Percentiles rank a stretch among this genome's conserved stretches.
Conservation (phyloP, 2,797 vertebrate species). For the Amniataba percoides region DNA sequence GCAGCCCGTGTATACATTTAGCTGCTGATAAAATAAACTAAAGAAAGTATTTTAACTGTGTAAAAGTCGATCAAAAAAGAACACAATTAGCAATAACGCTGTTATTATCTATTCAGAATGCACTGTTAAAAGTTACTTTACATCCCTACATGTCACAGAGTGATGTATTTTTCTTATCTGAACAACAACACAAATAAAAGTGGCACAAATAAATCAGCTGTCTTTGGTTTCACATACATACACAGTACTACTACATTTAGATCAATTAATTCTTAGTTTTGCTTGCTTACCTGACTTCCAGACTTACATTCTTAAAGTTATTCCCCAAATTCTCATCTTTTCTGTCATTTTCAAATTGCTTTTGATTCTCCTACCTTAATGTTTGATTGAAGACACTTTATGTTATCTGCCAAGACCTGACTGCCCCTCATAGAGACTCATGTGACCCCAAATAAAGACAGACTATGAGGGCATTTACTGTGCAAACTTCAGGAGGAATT, state of each 20-base stretch:
- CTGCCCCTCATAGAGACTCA: too few species aligned
- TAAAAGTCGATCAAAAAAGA: too few species aligned
- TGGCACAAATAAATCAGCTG: not conserved
- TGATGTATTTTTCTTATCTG: not conserved
- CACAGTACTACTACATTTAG: not conserved
- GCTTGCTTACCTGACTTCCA: not conserved
- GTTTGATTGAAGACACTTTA: not conserved
- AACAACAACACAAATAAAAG: not conserved
- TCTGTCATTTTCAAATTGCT: not conserved
- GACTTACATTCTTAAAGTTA: not conserved
- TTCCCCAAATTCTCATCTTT: not conserved
- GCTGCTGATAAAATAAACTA: too few species aligned
- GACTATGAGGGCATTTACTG: too few species aligned
- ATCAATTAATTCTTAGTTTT: not conserved
- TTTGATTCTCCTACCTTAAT: not conserved
- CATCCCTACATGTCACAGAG: not conserved
- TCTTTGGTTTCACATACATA: not conserved
- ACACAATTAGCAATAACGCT: too few species aligned
- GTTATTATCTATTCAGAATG: too few species aligned
- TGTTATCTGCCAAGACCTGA: too few species aligned
- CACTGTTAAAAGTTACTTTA: not conserved
- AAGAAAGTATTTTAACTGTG: too few species aligned
- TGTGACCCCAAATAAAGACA: too few species aligned
- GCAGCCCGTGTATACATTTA: too few species aligned
- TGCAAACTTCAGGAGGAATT: too few species aligned